Percentiles rank a stretch among this genome's conserved stretches.
phyloP scores from a whole-genome alignment of 2,888 invertebrate species.

The Drosophila algonquin region DNA sequence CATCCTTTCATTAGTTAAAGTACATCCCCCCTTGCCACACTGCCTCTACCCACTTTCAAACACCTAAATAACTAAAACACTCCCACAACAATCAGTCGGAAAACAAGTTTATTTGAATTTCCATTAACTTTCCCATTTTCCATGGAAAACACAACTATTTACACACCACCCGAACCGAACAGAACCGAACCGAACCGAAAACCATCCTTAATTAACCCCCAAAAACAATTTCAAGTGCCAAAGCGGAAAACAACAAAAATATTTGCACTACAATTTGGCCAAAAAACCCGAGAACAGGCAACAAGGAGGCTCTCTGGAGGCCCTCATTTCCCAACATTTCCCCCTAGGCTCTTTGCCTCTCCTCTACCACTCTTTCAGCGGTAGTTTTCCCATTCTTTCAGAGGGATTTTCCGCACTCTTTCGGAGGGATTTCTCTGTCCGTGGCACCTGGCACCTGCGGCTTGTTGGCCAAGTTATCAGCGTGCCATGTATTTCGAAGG shows the following conservation, averaged over 20 bases:
- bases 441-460: constrained; percentile 48
- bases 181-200: constrained; percentile 24
- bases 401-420: neutral
- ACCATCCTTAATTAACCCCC: constrained; percentile 66
- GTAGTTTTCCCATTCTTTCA: neutral
- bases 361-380: neutral
- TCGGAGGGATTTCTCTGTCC: constrained; percentile 21
- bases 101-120: constrained; percentile 55
- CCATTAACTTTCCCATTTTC: constrained; percentile 16
- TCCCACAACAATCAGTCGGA: constrained; percentile 27
- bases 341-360: constrained; percentile 11
- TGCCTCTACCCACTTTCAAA: neutral
- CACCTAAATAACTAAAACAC: constrained; percentile 4
- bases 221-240: constrained; percentile 60
- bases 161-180: constrained; percentile 13
- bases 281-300: neutral
- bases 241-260: constrained; percentile 56
- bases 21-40: neutral
- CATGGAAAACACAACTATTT: constrained; percentile 27
- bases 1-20: neutral
- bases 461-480: constrained; percentile 36
- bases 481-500: constrained; percentile 43
- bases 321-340: neutral
- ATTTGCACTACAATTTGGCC: constrained; percentile 70
- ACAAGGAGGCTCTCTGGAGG: neutral